A percentile compares a stretch with the other conserved stretches of the same genome.
These are phyloP conservation scores for Arion vulgaris DNA, from an alignment of 1,140 invertebrate genomes.

Conservation along the genomic window DNA sequence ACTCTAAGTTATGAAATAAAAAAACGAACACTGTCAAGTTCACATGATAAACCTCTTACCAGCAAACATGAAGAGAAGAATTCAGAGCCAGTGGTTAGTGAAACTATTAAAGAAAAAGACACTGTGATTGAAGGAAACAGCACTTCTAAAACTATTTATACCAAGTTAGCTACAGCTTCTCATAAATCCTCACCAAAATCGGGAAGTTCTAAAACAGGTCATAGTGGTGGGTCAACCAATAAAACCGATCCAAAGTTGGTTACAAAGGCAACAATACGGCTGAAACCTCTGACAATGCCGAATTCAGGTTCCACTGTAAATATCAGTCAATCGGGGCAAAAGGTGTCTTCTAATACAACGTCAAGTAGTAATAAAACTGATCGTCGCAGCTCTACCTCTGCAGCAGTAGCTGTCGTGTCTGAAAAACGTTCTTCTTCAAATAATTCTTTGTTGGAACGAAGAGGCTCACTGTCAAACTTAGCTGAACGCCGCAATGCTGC, in stretches of 20 bases:
- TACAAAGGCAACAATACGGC: slow-evolving; percentile 69
- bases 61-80: slow-evolving; percentile 19
- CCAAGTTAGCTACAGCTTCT: slow-evolving; percentile 39
- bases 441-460: slow-evolving; percentile 19
- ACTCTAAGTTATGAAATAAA: slow-evolving; percentile 40
- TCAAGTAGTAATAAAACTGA: slow-evolving; percentile 17
- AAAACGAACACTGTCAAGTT: slow-evolving; percentile 27
- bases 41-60: slow-evolving; percentile 20
- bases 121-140: slow-evolving; percentile 25
- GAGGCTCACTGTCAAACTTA: slow-evolving; percentile 15
- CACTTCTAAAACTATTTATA: slow-evolving; percentile 40
- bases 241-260: slow-evolving; percentile 68
- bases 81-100: not conserved
- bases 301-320: slow-evolving; percentile 56
- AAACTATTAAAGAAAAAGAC: slow-evolving; percentile 27
- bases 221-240: slow-evolving; percentile 47
- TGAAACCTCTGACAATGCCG: slow-evolving; percentile 68
- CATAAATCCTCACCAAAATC: slow-evolving; percentile 52
- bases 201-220: slow-evolving; percentile 43
- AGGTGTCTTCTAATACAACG: slow-evolving; percentile 25
- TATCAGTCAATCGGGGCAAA: slow-evolving; percentile 43
- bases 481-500: slow-evolving; percentile 34
- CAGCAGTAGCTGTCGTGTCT: slow-evolving; percentile 10
- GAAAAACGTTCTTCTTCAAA: slow-evolving; percentile 32
- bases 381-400: slow-evolving; percentile 29